Base-by-base conservation (phyloP, 2,797 vertebrate genomes). In the Chloroceryle inda region DNA sequence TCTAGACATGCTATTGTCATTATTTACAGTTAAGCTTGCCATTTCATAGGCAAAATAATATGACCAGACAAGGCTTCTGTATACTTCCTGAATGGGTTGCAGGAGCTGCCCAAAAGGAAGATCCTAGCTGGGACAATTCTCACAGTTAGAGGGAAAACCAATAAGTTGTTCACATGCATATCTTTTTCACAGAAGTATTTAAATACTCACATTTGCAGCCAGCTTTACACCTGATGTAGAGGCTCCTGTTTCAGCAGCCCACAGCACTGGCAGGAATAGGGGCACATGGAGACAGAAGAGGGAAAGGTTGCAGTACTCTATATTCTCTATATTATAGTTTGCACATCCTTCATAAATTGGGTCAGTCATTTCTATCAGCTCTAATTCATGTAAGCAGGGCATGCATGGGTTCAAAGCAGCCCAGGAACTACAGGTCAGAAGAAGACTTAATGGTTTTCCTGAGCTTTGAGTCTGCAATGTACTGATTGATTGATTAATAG, bases 321-420 rank as follows among this genome's bases (percentile, higher is more conserved):
- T 59, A 49, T 73, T 79, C 80, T 82, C 33, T 56, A 1, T 62
- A n/a, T 47, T 90, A 73, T 6, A 55, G n/a, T 33, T 53, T 88
- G 31, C 31, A 74, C 33, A 72, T 78, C 50, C 61, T 24, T 87
- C 77, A 85, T 76, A 93, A 96, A 88, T 74, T 42, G 35, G 66
- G 38, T 80, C 64, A 80, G 68, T 72, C 92, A 33, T 68, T 94
- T 50, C 85, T 66, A 62, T 74, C 82, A 78, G 44, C 31, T 85
- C 58, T 94, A 77, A 84, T 72, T 94, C 74, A 37, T 31, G 52
- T 75, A 88, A 89, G 80, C 83, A 64, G 93, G 59, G 71, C 77
- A 93, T 2, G 7, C 37, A 50, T 29, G 55, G 64, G 42, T 92
- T 94, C 82, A 91, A 91, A 94, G 85, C 23, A 79, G 63, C 33